Evolutionary conservation across 1,140 invertebrate species (phyloP), one percentile per base, ranked within the genome.

Genomic region (Plectrocnemia conspersa): DNA sequence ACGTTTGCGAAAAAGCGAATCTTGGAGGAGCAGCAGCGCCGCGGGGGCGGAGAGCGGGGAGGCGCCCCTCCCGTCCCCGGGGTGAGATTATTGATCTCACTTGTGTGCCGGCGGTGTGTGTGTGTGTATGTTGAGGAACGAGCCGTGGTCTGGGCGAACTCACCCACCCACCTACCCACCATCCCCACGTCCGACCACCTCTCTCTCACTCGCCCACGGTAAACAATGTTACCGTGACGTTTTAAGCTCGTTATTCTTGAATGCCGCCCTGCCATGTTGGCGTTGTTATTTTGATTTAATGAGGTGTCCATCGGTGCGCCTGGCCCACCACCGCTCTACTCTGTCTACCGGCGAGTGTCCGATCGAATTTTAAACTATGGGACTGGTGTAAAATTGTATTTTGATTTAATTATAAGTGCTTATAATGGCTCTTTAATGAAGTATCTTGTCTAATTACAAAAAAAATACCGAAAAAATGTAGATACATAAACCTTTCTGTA

Each of bases 81-180:
- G 59, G 59, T 61, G 59, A 61, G 59, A 61, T 61, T 61, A 61
- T 61, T 61, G 59, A 61, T 61, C 59, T 61, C 58, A 48, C 58
- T 61, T 50, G 58, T 56, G 54, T 61, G 58, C 24, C 46, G 54
- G 21, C 23, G 52, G 57, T 49, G 42, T 54, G 40, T 54, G 42
- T 54, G 35, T 36, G 19, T 52, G 49, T 41, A 45, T 54, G 52
- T 35, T 29, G 27, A 29, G 52, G 52, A 38, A 38, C 49, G 49
- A 23, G n/a, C 49, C 29, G 32, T 29, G 27, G 27, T 35, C 3
- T 11, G n/a, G n/a, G n/a, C n/a, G n/a, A n/a, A n/a, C n/a, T n/a
- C n/a, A n/a, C n/a, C n/a, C n/a, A n/a, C n/a, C n/a, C n/a, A n/a
- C n/a, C n/a, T n/a, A n/a, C n/a, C n/a, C n/a, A n/a, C n/a, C n/a